Percentiles rank a stretch among this genome's conserved stretches.
Conservation (phyloP, 2,797 vertebrate genomes). For the Vespertilio murinus region DNA sequence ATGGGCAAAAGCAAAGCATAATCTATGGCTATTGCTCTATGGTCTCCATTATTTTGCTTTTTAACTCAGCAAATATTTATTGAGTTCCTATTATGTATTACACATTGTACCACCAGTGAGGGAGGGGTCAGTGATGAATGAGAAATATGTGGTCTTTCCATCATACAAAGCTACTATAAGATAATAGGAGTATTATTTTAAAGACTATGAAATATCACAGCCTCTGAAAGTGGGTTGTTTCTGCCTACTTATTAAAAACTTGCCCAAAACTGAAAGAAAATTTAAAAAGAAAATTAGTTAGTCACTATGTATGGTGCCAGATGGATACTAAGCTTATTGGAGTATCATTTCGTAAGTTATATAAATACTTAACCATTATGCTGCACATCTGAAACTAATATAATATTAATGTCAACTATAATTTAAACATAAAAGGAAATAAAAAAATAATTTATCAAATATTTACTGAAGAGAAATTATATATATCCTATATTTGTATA, state of each 20-base stretch:
- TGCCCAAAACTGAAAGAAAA: neutral
- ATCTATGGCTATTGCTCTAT: too few species aligned
- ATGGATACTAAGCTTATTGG: neutral
- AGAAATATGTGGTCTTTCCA: neutral
- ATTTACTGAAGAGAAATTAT: neutral
- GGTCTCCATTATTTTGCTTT: neutral
- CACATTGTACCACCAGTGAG: neutral
- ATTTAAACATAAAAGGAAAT: neutral
- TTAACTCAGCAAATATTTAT: neutral
- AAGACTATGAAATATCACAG: neutral
- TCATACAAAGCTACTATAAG: neutral
- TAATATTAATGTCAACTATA: neutral
- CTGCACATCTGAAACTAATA: neutral
- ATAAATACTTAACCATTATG: neutral
- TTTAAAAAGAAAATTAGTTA: neutral
- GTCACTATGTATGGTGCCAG: neutral
- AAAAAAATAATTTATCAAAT: constrained; percentile 15
- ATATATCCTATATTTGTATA: neutral
- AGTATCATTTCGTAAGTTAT: neutral
- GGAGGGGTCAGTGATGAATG: neutral
- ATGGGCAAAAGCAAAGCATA: neutral
- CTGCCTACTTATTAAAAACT: neutral
- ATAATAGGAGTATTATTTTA: neutral
- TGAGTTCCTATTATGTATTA: neutral
- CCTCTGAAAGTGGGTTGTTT: neutral